Percentiles rank a stretch among this genome's conserved stretches.
These are phyloP conservation scores for Patella ulyssiponensis DNA, from an alignment of 2,888 invertebrate species.

Conservation along the genomic window DNA sequence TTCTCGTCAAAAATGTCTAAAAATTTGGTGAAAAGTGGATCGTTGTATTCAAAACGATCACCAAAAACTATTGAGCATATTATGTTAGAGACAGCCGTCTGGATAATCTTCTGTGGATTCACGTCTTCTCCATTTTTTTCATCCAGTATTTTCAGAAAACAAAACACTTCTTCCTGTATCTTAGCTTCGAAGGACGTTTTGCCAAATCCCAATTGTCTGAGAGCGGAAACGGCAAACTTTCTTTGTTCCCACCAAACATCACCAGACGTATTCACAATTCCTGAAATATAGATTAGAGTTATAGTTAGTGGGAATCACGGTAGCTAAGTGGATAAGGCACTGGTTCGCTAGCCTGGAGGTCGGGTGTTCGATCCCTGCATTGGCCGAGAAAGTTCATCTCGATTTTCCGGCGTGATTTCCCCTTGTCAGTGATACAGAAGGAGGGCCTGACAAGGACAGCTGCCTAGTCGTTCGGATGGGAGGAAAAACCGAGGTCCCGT, in stretches of 20 bases:
- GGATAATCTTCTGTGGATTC: constrained; percentile 36
- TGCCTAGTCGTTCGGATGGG: no score
- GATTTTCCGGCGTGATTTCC: no score
- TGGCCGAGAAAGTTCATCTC: no score
- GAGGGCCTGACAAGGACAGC: no score
- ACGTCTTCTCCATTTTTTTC: constrained; percentile 33
- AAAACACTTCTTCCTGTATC: constrained; percentile 42
- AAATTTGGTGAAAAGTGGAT: constrained; percentile 42
- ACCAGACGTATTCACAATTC: constrained; percentile 42
- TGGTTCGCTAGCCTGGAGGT: no score
- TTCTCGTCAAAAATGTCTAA: constrained; percentile 44
- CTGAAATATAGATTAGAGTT: constrained; percentile 23
- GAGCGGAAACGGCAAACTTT: constrained; percentile 38
- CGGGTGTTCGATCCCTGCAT: no score
- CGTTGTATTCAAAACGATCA: constrained; percentile 47
- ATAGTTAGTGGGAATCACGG: no score
- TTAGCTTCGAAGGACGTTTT: constrained; percentile 41
- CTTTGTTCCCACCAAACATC: constrained; percentile 50
- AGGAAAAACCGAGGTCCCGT: no score
- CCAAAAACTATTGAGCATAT: constrained; percentile 50
- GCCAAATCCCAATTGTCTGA: constrained; percentile 48
- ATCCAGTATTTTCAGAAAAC: constrained; percentile 35
- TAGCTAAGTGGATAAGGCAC: no score
- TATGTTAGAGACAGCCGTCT: constrained; percentile 47
- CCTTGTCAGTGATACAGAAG: no score